Base-by-base conservation (phyloP, 2,797 vertebrate genomes). In the Ateles fusciceps region DNA sequence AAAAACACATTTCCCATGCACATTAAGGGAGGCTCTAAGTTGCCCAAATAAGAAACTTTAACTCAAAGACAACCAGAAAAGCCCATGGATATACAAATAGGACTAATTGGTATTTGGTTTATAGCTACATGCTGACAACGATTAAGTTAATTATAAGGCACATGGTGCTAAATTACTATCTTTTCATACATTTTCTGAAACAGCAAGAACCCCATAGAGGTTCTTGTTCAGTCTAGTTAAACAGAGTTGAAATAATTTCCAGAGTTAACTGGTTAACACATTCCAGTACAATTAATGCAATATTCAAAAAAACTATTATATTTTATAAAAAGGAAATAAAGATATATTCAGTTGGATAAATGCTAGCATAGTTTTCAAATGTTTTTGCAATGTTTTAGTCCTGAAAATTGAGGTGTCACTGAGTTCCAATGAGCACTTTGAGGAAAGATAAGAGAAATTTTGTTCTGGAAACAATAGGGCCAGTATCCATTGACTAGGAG, bases 61-160 rank as follows among this genome's bases (percentile, higher is more conserved):
- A 98, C 95, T 98, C 94, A 96, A 96, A 98, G 92, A 95, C 79
- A 98, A 88, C 71, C 94, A 97, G 97, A 98, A 97, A 98, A 98
- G 95, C 95, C 96, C 72, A 92, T 89, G 3, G 1, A 97, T 98
- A 96, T 94, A 96, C 94, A 97, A 97, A 97, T 94, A 97, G 7
- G 36, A 94, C 94, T 98, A 98, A 98, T 98, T 98, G 97, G 94
- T 98, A 97, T 98, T 98, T 98, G 89, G 96, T 98, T 98, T 98
- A 98, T 97, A 98, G 98, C 97, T 98, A 84, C 98, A 97, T 97
- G 98, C 98, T 98, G 98, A 96, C 96, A 98, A 96, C 76, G 78
- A 99, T 98, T 98, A 98, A 98, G 96, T 96, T 98, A 98, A 98
- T 99, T 98, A 98, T 97, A 97, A 98, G 94, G 68, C 95, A 7